phyloP scores from a whole-genome alignment of 2,797 vertebrate genomes.

The Clarias pachynema region DNA sequence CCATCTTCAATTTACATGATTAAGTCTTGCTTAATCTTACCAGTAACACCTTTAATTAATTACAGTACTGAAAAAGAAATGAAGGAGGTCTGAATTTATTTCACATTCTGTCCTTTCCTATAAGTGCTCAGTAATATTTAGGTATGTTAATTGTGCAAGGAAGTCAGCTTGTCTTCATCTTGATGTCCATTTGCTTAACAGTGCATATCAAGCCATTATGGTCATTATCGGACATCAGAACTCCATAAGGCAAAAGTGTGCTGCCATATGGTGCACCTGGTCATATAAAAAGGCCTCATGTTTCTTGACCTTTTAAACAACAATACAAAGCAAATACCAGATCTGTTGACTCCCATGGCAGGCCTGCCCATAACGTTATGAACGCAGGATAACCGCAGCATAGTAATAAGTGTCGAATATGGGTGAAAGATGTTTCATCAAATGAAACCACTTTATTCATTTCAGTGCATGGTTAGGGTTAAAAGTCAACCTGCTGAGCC shows the following conservation, averaged over 20 bases:
- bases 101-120: not conserved
- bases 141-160: not conserved
- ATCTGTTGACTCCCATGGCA: not conserved
- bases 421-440: not conserved
- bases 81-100: not conserved
- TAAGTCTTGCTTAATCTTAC: not conserved
- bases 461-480: not conserved
- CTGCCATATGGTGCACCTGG: conserved; percentile 25
- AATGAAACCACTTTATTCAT: not conserved
- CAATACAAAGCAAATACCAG: not conserved
- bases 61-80: not conserved
- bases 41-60: not conserved
- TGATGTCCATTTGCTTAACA: conserved; percentile 22
- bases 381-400: not conserved
- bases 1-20: not conserved
- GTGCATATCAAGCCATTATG: conserved; percentile 5
- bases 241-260: not conserved
- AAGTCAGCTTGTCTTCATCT: conserved; percentile 8
- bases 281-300: not conserved
- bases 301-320: conserved; percentile 11
- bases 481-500: not conserved
- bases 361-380: not conserved
- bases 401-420: not conserved
- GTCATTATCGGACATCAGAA: not conserved
- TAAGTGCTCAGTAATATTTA: not conserved